Evolutionary conservation across 2,113 vertebrate genomes (phyloP).

Genomic region (Sphaerodactylus townsendi): DNA sequence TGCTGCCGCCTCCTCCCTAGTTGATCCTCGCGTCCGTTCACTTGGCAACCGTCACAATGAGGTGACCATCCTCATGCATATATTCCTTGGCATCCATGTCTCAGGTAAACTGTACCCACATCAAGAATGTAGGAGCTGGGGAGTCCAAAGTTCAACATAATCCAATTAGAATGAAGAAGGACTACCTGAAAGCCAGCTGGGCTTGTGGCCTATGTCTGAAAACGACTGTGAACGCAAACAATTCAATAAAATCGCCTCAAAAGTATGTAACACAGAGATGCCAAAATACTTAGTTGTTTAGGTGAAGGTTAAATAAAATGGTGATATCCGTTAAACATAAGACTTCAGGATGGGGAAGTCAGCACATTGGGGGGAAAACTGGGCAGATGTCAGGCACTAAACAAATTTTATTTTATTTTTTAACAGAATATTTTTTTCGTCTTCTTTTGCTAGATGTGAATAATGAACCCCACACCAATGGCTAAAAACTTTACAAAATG

Average conservation of each 20-base stretch:
- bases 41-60: background rate
- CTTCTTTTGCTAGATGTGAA: background rate
- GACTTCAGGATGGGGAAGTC: background rate
- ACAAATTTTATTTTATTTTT: conserved; percentile 6
- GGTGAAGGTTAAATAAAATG: conserved; percentile 1
- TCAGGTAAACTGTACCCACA: background rate
- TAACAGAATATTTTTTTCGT: background rate
- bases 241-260: background rate
- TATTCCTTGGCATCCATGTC: background rate
- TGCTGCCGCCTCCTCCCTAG: background rate
- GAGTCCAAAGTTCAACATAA: conserved; percentile 27
- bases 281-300: conserved; percentile 14
- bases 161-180: conserved; percentile 33
- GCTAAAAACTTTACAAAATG: background rate
- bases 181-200: conserved; percentile 44
- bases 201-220: conserved; percentile 32
- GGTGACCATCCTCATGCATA: background rate
- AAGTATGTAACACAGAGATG: background rate
- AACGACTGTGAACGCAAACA: conserved; percentile 60
- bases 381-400: background rate
- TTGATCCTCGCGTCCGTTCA: background rate
- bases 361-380: background rate
- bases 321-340: background rate
- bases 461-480: conserved; percentile 16
- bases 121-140: conserved; percentile 1